Conservation (phyloP, 2,797 vertebrate species). For the Poecilia wingei region DNA sequence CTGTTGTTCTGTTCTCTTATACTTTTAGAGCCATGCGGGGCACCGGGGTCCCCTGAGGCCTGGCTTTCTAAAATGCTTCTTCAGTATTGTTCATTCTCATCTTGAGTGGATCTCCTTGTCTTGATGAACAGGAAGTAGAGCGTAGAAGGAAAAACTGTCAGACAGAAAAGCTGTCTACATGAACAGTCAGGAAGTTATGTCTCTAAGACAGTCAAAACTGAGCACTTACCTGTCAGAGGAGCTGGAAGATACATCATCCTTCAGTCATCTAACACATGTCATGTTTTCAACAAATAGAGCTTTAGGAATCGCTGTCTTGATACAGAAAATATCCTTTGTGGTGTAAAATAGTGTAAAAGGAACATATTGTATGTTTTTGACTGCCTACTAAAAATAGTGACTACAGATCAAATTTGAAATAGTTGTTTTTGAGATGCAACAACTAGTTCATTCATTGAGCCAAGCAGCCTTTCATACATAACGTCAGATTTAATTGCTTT, state of each 20-base stretch:
- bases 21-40: constrained; percentile 11
- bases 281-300: not conserved
- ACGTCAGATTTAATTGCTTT: not conserved
- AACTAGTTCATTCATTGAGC: not conserved
- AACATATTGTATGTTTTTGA: not conserved
- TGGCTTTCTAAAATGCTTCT: not conserved
- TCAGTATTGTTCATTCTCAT: not conserved
- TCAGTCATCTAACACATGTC: not conserved
- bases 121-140: not conserved
- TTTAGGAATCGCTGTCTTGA: not conserved
- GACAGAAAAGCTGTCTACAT: not conserved
- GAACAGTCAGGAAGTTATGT: not conserved
- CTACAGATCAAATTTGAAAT: not conserved
- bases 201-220: not conserved
- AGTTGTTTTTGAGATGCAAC: not conserved
- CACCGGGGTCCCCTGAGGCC: constrained; percentile 19
- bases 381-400: not conserved
- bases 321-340: not conserved
- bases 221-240: not conserved
- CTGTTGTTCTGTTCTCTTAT: constrained; percentile 8
- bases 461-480: not conserved
- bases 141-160: not conserved
- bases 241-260: not conserved
- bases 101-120: not conserved
- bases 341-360: not conserved